Evolutionary conservation across 2,113 vertebrate species (phyloP).

Genomic region (Lepus europaeus): DNA sequence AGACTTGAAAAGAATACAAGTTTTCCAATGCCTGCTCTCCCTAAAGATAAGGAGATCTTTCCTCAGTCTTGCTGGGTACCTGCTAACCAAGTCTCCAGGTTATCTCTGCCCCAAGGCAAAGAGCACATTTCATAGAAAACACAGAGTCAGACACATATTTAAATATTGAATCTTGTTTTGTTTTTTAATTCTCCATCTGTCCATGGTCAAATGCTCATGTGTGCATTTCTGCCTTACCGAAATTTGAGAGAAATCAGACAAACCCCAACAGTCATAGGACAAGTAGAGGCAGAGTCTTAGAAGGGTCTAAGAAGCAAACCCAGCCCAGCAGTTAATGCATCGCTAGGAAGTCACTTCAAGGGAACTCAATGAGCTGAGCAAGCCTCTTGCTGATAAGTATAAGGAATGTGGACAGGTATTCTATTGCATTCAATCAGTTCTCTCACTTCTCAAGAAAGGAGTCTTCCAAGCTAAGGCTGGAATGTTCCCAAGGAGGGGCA

Average conservation of each 20-base stretch:
- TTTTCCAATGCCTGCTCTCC: neutral
- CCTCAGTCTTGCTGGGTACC: neutral
- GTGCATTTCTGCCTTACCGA: constrained; percentile 22
- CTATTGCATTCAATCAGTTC: neutral
- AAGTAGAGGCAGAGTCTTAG: neutral
- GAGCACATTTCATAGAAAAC: neutral
- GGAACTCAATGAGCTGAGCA: neutral
- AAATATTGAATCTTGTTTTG: neutral
- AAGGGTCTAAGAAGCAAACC: neutral
- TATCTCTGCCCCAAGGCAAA: neutral
- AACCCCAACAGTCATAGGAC: neutral
- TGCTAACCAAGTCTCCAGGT: neutral
- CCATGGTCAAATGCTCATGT: neutral
- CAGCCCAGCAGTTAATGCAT: neutral
- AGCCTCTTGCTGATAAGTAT: neutral
- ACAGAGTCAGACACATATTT: neutral
- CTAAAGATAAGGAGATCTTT: neutral
- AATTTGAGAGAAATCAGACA: constrained; percentile 26
- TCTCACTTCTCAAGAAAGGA: constrained; percentile 10
- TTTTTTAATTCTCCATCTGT: neutral
- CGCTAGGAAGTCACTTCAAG: neutral
- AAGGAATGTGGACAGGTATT: neutral
- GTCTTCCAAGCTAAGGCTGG: constrained; percentile 19
- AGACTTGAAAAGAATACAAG: neutral
- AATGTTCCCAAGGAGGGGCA: constrained; percentile 33